Base-by-base conservation (phyloP, 2,797 vertebrate genomes). In the Anguilla megastoma region DNA sequence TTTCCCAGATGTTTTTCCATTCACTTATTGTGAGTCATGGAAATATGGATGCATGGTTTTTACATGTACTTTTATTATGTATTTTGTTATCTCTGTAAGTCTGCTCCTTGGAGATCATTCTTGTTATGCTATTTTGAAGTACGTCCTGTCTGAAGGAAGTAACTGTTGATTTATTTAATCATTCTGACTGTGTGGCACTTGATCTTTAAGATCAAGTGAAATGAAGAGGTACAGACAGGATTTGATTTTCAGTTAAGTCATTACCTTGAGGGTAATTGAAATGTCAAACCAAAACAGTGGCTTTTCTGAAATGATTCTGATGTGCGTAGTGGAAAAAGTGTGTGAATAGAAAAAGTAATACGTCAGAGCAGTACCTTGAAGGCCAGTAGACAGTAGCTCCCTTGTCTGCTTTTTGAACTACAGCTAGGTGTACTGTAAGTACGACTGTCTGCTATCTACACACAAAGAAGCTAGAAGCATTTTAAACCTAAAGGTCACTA, bases 261-360 rank as follows among this genome's bases (percentile, higher is more conserved):
- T 33, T 80, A 80, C 74, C 30, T 87, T 80, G 50, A 87, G 9
- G 71, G 36, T 58, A 30, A 54, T 54, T 56, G 50, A 84, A 54
- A 54, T 54, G 52, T 74, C 52, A 60, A 58, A 16, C 24, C 8
- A 54, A 87, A 76, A 80, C 86, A 36, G 48, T 14, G 52, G 24
- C 30, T 69, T 21, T 80, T 87, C 86, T 6, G 36, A 58, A 74
- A 58, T 12, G 41, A 80, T 27, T 87, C 36, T 87, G 52, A 36
- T 80, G 48, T 71, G 69, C 27, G 69, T n/a, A 33, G 71, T 86
- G 86, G 86, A 60, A 87, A 87, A 87, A 87, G 12, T 16, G 33
- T 54, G 52, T 58, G 30, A 52, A 16, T 10, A 36, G 85, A 86
- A 50, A 56, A 18, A 76, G 86, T 21, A 36, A n/a, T 76, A 33